Evolutionary conservation across 1,140 invertebrate genomes (phyloP).

Genomic region (Pseudomyrmex cubaensis): DNA sequence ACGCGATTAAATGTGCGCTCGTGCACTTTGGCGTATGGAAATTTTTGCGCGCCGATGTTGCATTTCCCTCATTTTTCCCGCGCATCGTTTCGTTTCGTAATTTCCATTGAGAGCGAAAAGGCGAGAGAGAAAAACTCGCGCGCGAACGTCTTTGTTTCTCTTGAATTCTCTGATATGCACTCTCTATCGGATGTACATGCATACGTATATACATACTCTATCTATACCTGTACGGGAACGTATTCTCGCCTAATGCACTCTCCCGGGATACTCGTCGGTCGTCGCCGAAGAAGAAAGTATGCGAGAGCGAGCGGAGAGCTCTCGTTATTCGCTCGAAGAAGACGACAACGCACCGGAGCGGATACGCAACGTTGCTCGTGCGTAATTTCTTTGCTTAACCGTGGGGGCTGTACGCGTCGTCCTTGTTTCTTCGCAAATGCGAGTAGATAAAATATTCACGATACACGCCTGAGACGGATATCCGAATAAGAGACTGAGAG

Average conservation of each 20-base stretch:
- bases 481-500: not conserved
- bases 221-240: not conserved
- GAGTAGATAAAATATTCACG: constrained; percentile 42
- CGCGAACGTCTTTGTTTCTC: too few relatives aligned
- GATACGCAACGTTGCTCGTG: constrained; percentile 35
- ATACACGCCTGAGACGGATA: not conserved
- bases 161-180: constrained; percentile 1
- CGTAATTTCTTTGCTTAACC: constrained; percentile 33
- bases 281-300: constrained; percentile 22
- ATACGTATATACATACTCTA: not conserved
- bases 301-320: constrained; percentile 33
- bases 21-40: constrained; percentile 22
- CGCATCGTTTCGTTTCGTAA: not conserved
- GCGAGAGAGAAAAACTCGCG: not conserved
- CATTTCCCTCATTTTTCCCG: not conserved
- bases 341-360: not conserved
- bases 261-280: not conserved
- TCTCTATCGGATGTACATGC: not conserved
- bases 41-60: constrained; percentile 30
- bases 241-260: not conserved
- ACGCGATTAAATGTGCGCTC: constrained; percentile 12
- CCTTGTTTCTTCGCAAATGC: not conserved
- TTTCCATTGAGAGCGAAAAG: not conserved
- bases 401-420: not conserved
- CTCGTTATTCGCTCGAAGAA: constrained; percentile 24